A percentile compares a stretch with the other conserved stretches of the same genome.
Conservation (phyloP, 2,888 invertebrate species). For the Trissoscelio sp. region DNA sequence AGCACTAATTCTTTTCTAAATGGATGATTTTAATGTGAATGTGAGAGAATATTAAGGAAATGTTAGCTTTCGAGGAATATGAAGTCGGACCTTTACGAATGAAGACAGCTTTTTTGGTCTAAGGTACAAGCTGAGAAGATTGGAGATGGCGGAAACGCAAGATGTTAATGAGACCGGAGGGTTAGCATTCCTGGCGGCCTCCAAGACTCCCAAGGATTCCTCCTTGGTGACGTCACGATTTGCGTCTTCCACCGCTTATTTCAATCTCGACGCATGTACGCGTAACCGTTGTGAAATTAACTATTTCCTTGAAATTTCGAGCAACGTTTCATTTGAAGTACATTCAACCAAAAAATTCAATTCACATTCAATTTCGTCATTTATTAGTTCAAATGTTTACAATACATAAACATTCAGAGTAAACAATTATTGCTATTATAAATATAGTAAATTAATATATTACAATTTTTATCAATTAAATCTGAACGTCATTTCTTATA, state of each 20-base stretch:
- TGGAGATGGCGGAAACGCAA: slow-evolving; percentile 79
- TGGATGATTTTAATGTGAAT: no score
- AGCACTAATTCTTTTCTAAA: no score
- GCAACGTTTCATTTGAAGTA: slow-evolving; percentile 52
- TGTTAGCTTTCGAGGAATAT: slow-evolving; percentile 68
- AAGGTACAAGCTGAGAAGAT: slow-evolving; percentile 72
- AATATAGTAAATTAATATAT: no score
- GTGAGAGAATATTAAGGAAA: slow-evolving; percentile 57
- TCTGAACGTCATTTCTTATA: no score
- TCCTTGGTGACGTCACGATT: slow-evolving; percentile 74
- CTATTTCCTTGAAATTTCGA: slow-evolving; percentile 61
- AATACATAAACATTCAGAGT: background rate
- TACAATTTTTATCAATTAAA: no score
- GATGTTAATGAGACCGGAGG: slow-evolving; percentile 83
- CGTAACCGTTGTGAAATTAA: slow-evolving; percentile 68
- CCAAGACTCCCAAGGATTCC: slow-evolving; percentile 82
- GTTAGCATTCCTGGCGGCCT: slow-evolving; percentile 82
- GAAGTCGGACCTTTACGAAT: slow-evolving; percentile 70
- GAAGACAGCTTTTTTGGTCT: slow-evolving; percentile 76
- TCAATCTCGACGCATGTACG: slow-evolving; percentile 76
- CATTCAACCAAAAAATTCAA: slow-evolving; percentile 49
- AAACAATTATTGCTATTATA: no score
- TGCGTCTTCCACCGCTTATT: slow-evolving; percentile 72
- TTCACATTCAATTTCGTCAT: slow-evolving; percentile 44
- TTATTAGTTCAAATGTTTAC: slow-evolving; percentile 9